Conservation (phyloP, 92 coral and sea anemone genomes). For the Scolanthus callimorphus region DNA sequence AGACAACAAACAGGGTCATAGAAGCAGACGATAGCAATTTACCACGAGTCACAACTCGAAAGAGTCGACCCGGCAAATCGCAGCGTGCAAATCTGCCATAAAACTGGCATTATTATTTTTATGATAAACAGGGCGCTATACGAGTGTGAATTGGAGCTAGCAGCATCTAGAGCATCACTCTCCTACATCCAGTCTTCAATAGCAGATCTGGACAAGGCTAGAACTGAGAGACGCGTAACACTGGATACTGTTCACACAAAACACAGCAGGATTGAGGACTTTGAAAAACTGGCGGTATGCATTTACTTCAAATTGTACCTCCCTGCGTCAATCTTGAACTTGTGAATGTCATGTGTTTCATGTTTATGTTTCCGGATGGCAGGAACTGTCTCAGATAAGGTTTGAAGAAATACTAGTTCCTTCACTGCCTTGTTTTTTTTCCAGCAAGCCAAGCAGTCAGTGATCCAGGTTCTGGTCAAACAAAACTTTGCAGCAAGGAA, state of each 20-base stretch:
- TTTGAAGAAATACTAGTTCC: too few relatives aligned
- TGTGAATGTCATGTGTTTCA: too few relatives aligned
- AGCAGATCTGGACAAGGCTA: constrained; percentile 53
- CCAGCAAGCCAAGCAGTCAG: constrained; percentile 87
- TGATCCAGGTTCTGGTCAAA: constrained; percentile 88
- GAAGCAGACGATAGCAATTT: too few relatives aligned
- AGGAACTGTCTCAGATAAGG: background rate
- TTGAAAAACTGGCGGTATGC: constrained; percentile 91
- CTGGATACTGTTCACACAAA: constrained; percentile 68
- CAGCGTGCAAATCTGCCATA: too few relatives aligned
- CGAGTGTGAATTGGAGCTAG: constrained; percentile 68
- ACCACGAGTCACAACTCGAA: too few relatives aligned
- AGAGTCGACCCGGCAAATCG: too few relatives aligned
- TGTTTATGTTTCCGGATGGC: background rate
- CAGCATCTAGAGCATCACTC: constrained; percentile 74
- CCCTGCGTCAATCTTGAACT: too few relatives aligned
- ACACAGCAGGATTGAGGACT: constrained; percentile 89
- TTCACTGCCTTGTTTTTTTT: background rate
- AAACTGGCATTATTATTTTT: too few relatives aligned
- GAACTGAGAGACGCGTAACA: constrained; percentile 58
- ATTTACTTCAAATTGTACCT: too few relatives aligned
- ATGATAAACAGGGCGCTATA: constrained; percentile 47
- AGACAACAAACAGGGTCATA: too few relatives aligned
- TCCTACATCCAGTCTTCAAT: constrained; percentile 59
- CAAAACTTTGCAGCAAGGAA: constrained; percentile 78